Percentiles rank a stretch among this genome's conserved stretches.
phyloP scores from a whole-genome alignment of 2,888 invertebrate genomes.

The Drosophila meridionalis region DNA sequence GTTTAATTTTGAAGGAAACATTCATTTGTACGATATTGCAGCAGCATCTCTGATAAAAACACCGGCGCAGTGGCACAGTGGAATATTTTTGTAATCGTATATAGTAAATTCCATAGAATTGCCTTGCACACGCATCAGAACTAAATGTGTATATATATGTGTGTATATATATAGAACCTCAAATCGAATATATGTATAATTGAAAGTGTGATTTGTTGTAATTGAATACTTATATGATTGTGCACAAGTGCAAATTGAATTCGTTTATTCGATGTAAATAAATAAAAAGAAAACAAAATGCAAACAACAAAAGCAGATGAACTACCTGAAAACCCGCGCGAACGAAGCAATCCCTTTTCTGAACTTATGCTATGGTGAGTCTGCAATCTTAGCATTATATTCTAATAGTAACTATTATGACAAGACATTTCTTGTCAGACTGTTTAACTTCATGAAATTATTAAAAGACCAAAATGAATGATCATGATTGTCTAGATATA shows the following conservation, averaged over 20 bases:
- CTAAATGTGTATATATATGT: neutral
- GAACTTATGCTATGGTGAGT: constrained; percentile 87
- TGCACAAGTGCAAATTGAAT: constrained; percentile 21
- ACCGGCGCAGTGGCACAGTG: constrained; percentile 32
- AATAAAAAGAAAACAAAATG: constrained; percentile 64
- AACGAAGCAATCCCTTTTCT: constrained; percentile 87
- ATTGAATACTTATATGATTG: constrained; percentile 8
- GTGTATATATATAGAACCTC: constrained; percentile 11
- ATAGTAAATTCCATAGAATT: constrained; percentile 17
- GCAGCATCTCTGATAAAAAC: constrained; percentile 27
- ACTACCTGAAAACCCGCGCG: constrained; percentile 86
- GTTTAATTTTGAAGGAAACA: neutral
- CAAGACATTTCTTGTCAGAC: neutral
- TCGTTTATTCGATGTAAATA: constrained; percentile 16
- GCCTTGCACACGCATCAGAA: neutral
- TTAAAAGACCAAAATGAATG: neutral
- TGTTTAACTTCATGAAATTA: neutral
- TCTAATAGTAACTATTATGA: constrained; percentile 1
- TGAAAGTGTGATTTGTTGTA: constrained; percentile 9
- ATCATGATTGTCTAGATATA: constrained; percentile 3
- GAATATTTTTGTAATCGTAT: constrained; percentile 14
- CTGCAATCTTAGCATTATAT: neutral
- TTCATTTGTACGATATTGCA: constrained; percentile 2
- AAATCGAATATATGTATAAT: neutral
- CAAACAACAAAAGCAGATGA: constrained; percentile 84